phyloP scores from a whole-genome alignment of 2,113 vertebrate genomes.

The Trichomycterus rosablanca region DNA sequence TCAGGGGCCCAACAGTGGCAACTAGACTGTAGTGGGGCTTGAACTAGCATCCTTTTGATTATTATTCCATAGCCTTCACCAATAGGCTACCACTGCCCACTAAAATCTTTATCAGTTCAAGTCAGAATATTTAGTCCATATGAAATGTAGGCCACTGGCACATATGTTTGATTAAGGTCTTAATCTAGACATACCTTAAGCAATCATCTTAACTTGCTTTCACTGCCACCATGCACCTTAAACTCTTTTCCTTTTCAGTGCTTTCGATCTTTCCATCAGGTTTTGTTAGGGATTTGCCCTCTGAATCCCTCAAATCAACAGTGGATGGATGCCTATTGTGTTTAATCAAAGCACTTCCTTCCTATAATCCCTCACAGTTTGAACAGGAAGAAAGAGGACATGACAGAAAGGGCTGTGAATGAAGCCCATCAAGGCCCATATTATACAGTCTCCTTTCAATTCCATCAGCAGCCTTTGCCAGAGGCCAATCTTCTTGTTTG shows the following conservation, averaged over 20 bases:
- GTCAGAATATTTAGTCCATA: too few relatives aligned
- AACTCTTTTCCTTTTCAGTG: background rate
- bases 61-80: too few relatives aligned
- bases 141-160: too few relatives aligned
- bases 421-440: conserved; percentile 63
- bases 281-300: conserved; percentile 68
- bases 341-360: conserved; percentile 72
- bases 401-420: conserved; percentile 63
- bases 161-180: conserved; percentile 2
- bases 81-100: too few relatives aligned
- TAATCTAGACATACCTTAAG: conserved; percentile 6
- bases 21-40: too few relatives aligned
- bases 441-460: conserved; percentile 64
- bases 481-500: conserved; percentile 45
- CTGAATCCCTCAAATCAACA: conserved; percentile 72
- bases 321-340: conserved; percentile 73
- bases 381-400: conserved; percentile 68
- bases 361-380: conserved; percentile 70
- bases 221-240: background rate
- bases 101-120: too few relatives aligned
- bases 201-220: conserved; percentile 19
- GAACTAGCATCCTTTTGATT: too few relatives aligned
- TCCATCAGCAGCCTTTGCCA: conserved; percentile 50
- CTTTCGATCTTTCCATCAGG: conserved; percentile 56
- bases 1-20: too few relatives aligned